Evolutionary conservation across 2,888 invertebrate species (phyloP), one percentile per base, ranked within the genome.

Genomic region (Priocnemis perturbator): DNA sequence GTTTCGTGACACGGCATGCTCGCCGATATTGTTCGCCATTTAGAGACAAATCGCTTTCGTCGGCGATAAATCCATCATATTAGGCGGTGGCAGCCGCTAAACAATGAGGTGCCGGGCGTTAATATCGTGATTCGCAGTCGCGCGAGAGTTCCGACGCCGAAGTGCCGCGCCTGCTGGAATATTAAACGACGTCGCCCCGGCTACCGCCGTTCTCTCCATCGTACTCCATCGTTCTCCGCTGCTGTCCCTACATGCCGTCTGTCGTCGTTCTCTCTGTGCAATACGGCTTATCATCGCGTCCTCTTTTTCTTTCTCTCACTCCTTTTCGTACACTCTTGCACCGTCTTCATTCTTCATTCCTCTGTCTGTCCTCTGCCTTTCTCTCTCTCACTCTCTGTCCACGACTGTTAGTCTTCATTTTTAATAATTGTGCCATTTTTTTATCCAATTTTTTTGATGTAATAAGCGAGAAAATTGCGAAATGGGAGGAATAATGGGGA

Each of bases 41-140:
- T 26, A 37, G 19, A n/a, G 17, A 20, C 57, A 59, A 69, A 67
- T 71, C 45, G 64, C 61, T 78, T 75, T 65, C 61, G 14, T 20
- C 55, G 60, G 4, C 69, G 72, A 80, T 77, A 79, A 81, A 80
- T 80, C 78, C 76, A 77, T 77, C 77, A 66, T 77, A 82, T 81
- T 76, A 77, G 76, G 74, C 59, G 60, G 62, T 64, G 68, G 55
- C 66, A 59, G 30, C 68, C 58, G 62, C 74, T 69, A 73, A 82
- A 85, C 84, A 82, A 85, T 85, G 74, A 81, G 78, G 76, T 69
- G 77, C 82, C 78, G 71, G 57, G 73, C 56, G 75, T 78, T 82
- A 83, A 85, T 83, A 61, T 56, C 65, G 64, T 67, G 76, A 84
- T 85, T 85, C 81, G 78, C 77, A 80, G 81, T 82, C 82, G 71